Base-by-base conservation (phyloP, 2,797 vertebrate species). In the Sebastes taczanowskii region DNA sequence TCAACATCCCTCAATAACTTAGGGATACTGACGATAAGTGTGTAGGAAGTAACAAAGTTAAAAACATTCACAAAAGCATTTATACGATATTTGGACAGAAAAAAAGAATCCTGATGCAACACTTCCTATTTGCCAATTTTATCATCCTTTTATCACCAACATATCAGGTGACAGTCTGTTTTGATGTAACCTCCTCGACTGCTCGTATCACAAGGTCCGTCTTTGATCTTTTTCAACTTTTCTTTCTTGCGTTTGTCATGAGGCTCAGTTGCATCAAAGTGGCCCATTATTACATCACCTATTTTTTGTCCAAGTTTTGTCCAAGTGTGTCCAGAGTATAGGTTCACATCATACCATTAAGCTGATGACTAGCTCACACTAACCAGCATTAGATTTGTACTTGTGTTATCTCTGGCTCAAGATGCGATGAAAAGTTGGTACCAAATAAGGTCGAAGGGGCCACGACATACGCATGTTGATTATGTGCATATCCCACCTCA, bases 221-320 rank as follows among this genome's bases (percentile, higher is more conserved):
- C 71, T 76, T 74, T 86, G 64, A 80, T 82, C 52, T 71, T 25
- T 20, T 4, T 55, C 9, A 74, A 16, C 14, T 35, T 49, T 64
- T 16, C 6, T 25, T 7, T 38, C 0, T 49, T 23, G 8, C 20
- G 49, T 79, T 78, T 14, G 3, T 71, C 61, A 65, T 53, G 2
- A 16, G 20, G 20, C 16, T 70, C 10, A 0, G 25, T 8, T 7
- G 46, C 74, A 77, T 68, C 49, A 72, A 79, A 81, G 70, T 22
- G 22, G 1, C 4, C 4, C 3, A 65, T 84, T 75, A 70, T 66
- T 67, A 83, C 32, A 0, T 59, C 71, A 74, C 0, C 82, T 20
- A 75, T 59, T 58, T 81, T 66, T 74, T 34, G 29, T 55, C 62
- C 7, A 32, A 29, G 5, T 81, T 65, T 74, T 34, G 29, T 55